phyloP scores from a whole-genome alignment of 1,140 invertebrate species.

The Bombus pyrosoma region DNA sequence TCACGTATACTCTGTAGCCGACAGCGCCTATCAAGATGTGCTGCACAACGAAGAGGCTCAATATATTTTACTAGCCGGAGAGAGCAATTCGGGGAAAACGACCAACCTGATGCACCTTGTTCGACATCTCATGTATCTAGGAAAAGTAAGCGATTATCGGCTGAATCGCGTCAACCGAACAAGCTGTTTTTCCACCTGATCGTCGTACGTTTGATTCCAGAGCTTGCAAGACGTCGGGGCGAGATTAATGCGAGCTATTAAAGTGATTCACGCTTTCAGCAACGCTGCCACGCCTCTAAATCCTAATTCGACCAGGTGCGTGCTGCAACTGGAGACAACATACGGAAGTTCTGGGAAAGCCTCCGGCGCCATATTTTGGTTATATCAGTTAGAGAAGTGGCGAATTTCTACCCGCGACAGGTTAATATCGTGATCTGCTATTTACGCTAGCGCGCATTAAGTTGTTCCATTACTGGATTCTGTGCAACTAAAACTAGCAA shows the following conservation, averaged over 20 bases:
- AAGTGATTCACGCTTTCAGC: conserved; percentile 90
- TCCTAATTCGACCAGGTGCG: conserved; percentile 92
- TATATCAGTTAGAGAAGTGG: conserved; percentile 94
- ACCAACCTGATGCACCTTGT: conserved; percentile 89
- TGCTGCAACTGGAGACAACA: conserved; percentile 92
- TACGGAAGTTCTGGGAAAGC: conserved; percentile 93
- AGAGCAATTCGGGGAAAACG: conserved; percentile 93
- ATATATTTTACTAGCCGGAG: conserved; percentile 91
- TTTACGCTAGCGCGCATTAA: not conserved
- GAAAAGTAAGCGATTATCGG: conserved; percentile 76
- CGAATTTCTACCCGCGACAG: conserved; percentile 91
- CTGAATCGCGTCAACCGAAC: not conserved
- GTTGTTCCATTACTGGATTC: not conserved
- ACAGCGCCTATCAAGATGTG: conserved; percentile 93
- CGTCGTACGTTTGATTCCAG: conserved; percentile 64
- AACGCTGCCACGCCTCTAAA: conserved; percentile 94
- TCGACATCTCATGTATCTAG: conserved; percentile 89
- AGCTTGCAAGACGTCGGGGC: conserved; percentile 85
- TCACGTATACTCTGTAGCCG: conserved; percentile 94
- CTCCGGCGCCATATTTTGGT: conserved; percentile 92
- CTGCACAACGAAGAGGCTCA: conserved; percentile 92
- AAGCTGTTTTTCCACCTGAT: not conserved
- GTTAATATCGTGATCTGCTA: conserved; percentile 79
- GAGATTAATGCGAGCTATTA: conserved; percentile 88
- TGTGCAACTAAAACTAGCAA: not conserved